Conservation (phyloP, 2,797 vertebrate species). For the Phrynocephalus guinanensis region DNA sequence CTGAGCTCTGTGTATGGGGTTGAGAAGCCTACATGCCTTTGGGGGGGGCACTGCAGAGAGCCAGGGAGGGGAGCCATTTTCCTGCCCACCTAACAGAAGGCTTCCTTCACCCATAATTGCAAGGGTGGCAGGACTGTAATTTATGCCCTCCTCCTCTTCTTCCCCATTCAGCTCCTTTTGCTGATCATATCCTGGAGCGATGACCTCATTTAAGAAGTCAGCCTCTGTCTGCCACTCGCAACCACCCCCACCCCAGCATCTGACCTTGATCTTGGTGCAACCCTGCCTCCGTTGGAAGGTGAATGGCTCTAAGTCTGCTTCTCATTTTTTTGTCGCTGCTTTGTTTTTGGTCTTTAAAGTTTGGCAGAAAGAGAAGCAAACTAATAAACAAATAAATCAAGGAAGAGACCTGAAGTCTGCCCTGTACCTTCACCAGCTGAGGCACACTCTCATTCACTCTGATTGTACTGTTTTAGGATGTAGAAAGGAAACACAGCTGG, state of each 20-base stretch:
- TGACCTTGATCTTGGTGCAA: background rate
- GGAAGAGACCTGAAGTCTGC: background rate
- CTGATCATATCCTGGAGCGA: background rate
- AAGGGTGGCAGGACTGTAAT: no score
- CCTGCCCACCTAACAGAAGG: no score
- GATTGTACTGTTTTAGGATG: background rate
- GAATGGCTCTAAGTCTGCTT: no score
- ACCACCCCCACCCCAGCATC: no score
- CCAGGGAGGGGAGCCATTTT: no score
- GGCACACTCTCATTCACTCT: rapidly evolving
- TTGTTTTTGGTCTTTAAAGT: background rate
- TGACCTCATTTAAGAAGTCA: constrained; percentile 54
- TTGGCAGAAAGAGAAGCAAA: no score
- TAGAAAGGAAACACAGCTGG: background rate
- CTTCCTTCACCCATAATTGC: background rate
- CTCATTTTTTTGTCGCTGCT: background rate
- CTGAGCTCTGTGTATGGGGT: background rate
- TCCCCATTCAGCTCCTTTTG: background rate
- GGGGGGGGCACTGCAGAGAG: no score
- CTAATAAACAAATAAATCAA: background rate
- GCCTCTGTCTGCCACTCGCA: constrained; percentile 4
- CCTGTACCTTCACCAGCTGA: background rate
- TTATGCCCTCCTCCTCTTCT: no score
- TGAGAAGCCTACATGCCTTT: background rate
- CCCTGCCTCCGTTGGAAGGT: background rate